These are phyloP conservation scores for Orthosia gothica DNA, from an alignment of 2,888 invertebrate species.

Conservation along the genomic window DNA sequence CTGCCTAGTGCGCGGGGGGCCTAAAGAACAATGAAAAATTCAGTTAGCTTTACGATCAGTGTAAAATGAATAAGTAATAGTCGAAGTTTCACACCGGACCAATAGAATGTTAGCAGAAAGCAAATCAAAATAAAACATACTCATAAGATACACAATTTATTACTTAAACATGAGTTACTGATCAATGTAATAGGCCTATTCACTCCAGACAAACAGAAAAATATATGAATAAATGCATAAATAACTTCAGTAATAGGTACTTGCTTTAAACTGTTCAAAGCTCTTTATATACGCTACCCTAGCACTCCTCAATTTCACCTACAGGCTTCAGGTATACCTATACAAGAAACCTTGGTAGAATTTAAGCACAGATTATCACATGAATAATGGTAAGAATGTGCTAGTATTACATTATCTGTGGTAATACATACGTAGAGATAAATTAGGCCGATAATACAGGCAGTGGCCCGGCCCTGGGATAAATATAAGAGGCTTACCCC, in stretches of 20 bases:
- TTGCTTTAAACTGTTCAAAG: neutral
- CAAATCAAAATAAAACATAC: neutral
- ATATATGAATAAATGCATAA: neutral
- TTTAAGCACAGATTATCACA: conserved; percentile 22
- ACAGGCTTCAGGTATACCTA: neutral
- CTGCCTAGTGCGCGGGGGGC: no score
- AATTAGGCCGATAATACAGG: conserved; percentile 51
- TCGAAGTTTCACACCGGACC: neutral
- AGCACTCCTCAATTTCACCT: neutral
- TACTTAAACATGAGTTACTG: neutral
- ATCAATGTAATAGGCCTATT: neutral
- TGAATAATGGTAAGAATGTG: conserved; percentile 29
- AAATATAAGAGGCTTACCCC: conserved; percentile 46
- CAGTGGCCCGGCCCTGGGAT: conserved; percentile 37
- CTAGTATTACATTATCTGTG: neutral
- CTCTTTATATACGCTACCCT: neutral
- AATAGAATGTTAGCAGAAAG: neutral
- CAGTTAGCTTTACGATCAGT: conserved; percentile 1
- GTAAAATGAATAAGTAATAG: neutral
- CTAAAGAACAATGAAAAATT: conserved; percentile 5
- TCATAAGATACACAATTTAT: neutral
- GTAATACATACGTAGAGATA: conserved; percentile 51
- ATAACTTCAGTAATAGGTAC: neutral
- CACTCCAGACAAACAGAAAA: neutral
- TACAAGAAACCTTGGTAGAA: conserved; percentile 25